phyloP scores from a whole-genome alignment of 2,113 vertebrate species.

The Elgaria multicarinata region DNA sequence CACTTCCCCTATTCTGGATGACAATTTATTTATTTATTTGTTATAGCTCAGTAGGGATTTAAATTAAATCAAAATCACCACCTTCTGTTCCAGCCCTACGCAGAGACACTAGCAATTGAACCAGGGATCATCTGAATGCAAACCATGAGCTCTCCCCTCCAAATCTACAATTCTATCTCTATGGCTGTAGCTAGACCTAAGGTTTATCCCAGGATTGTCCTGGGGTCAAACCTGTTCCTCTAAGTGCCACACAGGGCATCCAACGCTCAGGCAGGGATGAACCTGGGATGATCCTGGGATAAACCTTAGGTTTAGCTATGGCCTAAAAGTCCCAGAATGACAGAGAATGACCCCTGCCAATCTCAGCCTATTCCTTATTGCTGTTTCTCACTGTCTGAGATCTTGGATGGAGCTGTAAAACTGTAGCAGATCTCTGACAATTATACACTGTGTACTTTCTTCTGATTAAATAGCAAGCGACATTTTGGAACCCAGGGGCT shows the following conservation, averaged over 20 bases:
- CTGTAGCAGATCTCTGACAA: conserved; percentile 21
- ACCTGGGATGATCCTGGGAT: too few relatives aligned
- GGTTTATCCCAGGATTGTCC: too few relatives aligned
- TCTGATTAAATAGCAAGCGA: conserved; percentile 51
- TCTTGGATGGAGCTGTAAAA: not conserved
- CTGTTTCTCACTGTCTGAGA: not conserved
- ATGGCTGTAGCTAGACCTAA: too few relatives aligned
- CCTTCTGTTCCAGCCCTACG: too few relatives aligned
- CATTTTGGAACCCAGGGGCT: conserved; percentile 40
- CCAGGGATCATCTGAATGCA: not conserved
- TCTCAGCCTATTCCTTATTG: not conserved
- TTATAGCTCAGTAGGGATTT: not conserved
- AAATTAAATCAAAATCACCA: too few relatives aligned
- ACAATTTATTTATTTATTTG: too few relatives aligned
- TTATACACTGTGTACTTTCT: conserved; percentile 14
- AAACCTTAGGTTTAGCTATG: too few relatives aligned
- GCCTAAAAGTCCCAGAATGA: not conserved
- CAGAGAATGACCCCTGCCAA: not conserved
- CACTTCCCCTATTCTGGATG: too few relatives aligned
- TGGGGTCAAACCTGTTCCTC: too few relatives aligned
- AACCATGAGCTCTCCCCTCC: not conserved
- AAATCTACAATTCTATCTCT: not conserved
- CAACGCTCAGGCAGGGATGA: too few relatives aligned
- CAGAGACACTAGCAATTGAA: not conserved
- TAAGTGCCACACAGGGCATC: too few relatives aligned